Base-by-base conservation (phyloP, 2,113 vertebrate genomes). In the Callionymus lyra region DNA sequence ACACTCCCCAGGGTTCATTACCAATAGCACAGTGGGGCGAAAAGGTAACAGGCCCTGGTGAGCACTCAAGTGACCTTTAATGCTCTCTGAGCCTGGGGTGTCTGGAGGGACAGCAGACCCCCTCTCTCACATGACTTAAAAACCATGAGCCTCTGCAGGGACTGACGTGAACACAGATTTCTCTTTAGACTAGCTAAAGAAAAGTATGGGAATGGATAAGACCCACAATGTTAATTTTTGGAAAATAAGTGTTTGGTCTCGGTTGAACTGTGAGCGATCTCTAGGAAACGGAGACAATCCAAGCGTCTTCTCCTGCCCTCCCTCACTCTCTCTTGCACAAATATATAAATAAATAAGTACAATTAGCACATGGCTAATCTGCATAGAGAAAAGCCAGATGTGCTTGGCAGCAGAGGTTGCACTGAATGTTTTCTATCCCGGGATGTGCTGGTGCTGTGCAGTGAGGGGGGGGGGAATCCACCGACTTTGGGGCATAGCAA, bases 301-400 rank as follows among this genome's bases (percentile, higher is more conserved):
- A 43, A 10, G 44, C 63, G 63, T 56, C 67, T 74, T 63, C 47
- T 41, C 55, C 63, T 48, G 53, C 61, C 53, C 47, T 39, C 41
- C 9, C 44, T 31, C n/a, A 33, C 17, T 16, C 40, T 33, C 46
- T 43, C 45, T 56, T 47, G 43, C 65, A 56, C 46, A 46, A 54
- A 31, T 80, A 87, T 81, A 69, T 77, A 81, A 87, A 88, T 63
- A 89, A 87, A 86, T 85, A 77, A 88, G 50, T 51, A 70, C 70
- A 79, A 90, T 90, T 86, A 91, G 89, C 92, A 94, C 91, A 85
- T 91, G 92, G 92, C 92, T 95, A 85, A 97, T 96, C 91, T 96
- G 88, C 91, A 94, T 94, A 88, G 81, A 86, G 76, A 83, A 83
- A 88, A 87, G 84, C 82, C 85, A 83, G 79, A 48, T 76, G 74